Evolutionary conservation across 2,113 vertebrate species (phyloP), one percentile per base, ranked within the genome.

Genomic region (Mugil cephalus): DNA sequence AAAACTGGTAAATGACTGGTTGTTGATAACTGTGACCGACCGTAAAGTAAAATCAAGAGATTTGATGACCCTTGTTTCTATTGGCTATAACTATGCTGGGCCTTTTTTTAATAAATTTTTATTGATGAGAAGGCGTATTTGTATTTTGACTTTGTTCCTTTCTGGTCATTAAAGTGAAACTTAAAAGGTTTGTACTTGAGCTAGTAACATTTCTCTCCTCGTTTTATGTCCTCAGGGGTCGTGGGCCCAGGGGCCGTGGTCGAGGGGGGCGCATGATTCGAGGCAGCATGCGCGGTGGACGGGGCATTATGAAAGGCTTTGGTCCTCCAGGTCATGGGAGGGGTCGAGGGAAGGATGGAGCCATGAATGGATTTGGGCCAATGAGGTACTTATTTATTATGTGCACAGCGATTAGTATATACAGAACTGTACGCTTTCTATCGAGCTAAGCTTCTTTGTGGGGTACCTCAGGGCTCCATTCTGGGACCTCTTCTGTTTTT

Each of bases 331-430:
- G 87, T 35, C 80, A 77, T 30, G 85, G 87, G 69, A 92, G 92
- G 64, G 91, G 89, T 39, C 77, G 86, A 77, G 82, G 78, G 35
- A 90, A 73, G 48, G 85, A 91, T 38, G 86, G 82, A 48, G 69
- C 72, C 47, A 79, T 89, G 68, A 95, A 94, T 71, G 94, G 93
- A 80, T 85, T 93, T 58, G 80, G 85, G 55, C 92, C 91, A 47
- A 91, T 91, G 82, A 94, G 95, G 94, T 95, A 79, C 18, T 52
- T 7, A 52, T 10, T 51, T 8, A 7, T 15, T 34, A 34, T 9
- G 19, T n/a, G 5, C 24, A 30, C 5, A 30, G 24, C 5, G 24
- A 30, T 30, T 3, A 30, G 24, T 30, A 30, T 30, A 30, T 2
- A 30, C 24, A 30, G 24, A 30, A 30, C n/a, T n/a, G n/a, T n/a